Conservation (phyloP, 2,113 vertebrate genomes). For the Desmodus rotundus region DNA sequence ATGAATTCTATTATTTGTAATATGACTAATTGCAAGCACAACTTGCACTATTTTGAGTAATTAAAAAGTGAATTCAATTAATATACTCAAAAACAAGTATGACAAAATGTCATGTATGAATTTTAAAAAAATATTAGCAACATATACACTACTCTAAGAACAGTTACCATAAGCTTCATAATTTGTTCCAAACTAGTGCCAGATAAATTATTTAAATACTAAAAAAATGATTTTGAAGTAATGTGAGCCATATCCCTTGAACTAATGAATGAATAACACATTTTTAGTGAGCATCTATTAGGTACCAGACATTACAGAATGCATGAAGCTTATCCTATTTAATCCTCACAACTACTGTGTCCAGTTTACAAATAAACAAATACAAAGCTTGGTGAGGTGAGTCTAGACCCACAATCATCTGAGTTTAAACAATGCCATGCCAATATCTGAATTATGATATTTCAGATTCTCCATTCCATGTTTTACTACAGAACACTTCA, state of each 20-base stretch:
- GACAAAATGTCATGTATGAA: neutral
- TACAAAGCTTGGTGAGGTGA: neutral
- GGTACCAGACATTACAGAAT: neutral
- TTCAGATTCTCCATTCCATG: neutral
- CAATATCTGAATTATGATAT: neutral
- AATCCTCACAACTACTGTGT: neutral
- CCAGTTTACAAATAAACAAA: neutral
- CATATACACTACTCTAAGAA: neutral
- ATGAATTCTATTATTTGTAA: constrained; percentile 14
- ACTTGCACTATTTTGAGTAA: neutral
- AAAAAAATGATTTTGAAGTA: neutral
- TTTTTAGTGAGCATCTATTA: neutral
- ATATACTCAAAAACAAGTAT: neutral
- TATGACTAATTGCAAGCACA: neutral
- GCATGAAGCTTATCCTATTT: neutral
- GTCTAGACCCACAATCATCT: neutral
- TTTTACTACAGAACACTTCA: neutral
- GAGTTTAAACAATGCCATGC: neutral
- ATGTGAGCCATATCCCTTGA: neutral
- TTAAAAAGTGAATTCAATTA: neutral
- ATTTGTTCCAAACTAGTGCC: neutral
- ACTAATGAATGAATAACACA: neutral
- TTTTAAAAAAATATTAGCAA: neutral
- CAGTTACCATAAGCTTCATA: neutral
- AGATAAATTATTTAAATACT: constrained; percentile 9